These are phyloP conservation scores for Dromococcyx pavoninus DNA, from an alignment of 2,797 vertebrate species.

Conservation along the genomic window DNA sequence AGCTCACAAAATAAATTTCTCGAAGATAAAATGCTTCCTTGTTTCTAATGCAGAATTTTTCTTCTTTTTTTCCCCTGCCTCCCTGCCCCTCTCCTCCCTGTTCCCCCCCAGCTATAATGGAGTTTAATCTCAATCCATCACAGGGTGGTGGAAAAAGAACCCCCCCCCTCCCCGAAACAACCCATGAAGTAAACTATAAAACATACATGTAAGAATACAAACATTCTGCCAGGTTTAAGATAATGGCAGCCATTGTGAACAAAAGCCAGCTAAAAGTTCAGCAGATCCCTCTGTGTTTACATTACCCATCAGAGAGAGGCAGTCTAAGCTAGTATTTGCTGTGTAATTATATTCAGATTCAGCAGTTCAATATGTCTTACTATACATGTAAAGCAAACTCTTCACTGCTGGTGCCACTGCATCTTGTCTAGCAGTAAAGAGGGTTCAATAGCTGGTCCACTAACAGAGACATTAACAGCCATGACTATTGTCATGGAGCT, in stretches of 20 bases:
- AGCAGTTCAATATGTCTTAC: background rate
- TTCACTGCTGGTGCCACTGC: background rate
- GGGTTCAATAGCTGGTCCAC: background rate
- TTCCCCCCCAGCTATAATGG: background rate
- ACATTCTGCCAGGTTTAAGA: background rate
- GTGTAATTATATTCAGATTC: background rate
- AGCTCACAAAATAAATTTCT: background rate
- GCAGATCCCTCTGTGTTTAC: background rate
- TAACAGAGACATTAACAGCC: background rate
- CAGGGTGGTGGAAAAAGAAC: background rate
- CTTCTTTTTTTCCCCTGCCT: accelerated
- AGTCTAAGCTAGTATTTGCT: background rate
- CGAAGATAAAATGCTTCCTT: background rate
- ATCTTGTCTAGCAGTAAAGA: background rate
- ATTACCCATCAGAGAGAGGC: background rate
- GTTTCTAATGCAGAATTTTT: background rate
- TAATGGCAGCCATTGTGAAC: background rate
- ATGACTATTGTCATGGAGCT: background rate
- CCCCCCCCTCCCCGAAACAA: background rate
- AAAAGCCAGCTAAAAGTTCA: background rate
- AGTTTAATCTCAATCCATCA: background rate
- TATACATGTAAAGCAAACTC: background rate
- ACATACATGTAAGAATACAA: background rate
- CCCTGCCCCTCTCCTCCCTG: accelerated
- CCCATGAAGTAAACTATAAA: background rate